Percentiles rank a stretch among this genome's conserved stretches.
These are phyloP conservation scores for Virgularia gustaviana DNA, from an alignment of 92 coral and sea anemone genomes.

Conservation along the genomic window DNA sequence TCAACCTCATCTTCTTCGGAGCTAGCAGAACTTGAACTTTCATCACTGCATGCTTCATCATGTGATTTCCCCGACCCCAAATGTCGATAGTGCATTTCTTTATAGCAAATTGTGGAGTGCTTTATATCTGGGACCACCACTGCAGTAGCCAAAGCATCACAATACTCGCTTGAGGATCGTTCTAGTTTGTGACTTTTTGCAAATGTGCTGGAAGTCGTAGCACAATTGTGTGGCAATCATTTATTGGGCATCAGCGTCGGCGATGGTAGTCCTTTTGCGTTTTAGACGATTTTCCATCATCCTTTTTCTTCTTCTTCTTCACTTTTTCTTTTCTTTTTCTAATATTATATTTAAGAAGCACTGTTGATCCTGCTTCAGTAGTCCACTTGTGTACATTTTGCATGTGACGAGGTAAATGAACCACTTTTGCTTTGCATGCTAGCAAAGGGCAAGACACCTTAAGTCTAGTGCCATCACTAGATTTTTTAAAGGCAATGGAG, in stretches of 20 bases:
- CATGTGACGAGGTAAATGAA: too few species aligned
- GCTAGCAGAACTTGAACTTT: too few species aligned
- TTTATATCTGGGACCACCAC: not conserved
- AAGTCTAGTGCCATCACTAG: not conserved
- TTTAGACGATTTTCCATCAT: too few species aligned
- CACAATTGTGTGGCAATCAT: not conserved
- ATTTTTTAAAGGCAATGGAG: too few species aligned
- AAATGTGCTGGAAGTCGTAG: not conserved
- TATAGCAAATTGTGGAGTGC: not conserved
- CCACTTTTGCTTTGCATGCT: too few species aligned
- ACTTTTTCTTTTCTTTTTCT: not conserved
- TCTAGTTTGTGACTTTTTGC: not conserved
- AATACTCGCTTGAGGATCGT: not conserved
- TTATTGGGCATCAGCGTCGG: not conserved
- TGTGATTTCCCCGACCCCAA: too few species aligned
- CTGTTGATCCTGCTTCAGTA: not conserved
- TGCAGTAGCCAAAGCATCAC: not conserved
- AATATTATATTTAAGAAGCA: not conserved
- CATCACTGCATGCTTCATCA: too few species aligned
- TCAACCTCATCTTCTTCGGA: too few species aligned
- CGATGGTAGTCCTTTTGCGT: not conserved
- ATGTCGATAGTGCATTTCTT: too few species aligned
- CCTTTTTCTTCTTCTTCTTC: not conserved
- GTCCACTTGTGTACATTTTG: not conserved
- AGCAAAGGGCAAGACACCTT: too few species aligned